Base-by-base conservation (phyloP, 2,797 vertebrate genomes). In the Micropoecilia bifurca region DNA sequence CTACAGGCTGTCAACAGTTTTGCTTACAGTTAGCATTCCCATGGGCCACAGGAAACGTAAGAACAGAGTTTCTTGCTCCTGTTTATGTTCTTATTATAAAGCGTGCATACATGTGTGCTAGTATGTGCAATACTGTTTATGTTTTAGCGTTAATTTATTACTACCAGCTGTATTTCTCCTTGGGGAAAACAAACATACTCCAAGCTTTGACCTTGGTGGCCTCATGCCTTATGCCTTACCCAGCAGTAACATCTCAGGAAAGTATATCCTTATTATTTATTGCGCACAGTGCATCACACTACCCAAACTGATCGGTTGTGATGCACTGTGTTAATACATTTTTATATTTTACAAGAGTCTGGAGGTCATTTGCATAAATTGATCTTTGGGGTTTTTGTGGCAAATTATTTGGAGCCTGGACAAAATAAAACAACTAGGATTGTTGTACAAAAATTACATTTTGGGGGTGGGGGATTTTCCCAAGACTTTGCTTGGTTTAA, bases 11-110 rank as follows among this genome's bases (percentile, higher is more conserved):
- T 95, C 93, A 93, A 91, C 89, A 78, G 93, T 92, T 91, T 94
- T 89, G 13, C 90, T 93, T 94, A 93, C 91, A 83, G 90, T 93
- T 95, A 91, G 89, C 85, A 84, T 95, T 96, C 90, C 93, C 83
- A 6, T 73, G 81, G 89, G 88, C 90, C 83, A 43, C 81, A 78
- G 66, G 94, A 85, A 93, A 96, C 86, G 46, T 55, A 80, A 94
- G 91, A 90, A 14, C 28, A 36, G 59, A 57, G 55, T 20, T 46
- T 25, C 48, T 55, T 5, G 18, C 36, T 55, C 73, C 22, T 57
- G 47, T 30, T 66, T 73, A 87, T 83, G 75, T 77, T 91, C 89
- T 88, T 73, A 68, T 85, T 79, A 79, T 92, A 90, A 94, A 94
- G 87, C 6, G 3, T 83, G 82, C 55, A 84, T 72, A 73, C 84